phyloP scores from a whole-genome alignment of 1,140 invertebrate species.

The Drosophila melanica region DNA sequence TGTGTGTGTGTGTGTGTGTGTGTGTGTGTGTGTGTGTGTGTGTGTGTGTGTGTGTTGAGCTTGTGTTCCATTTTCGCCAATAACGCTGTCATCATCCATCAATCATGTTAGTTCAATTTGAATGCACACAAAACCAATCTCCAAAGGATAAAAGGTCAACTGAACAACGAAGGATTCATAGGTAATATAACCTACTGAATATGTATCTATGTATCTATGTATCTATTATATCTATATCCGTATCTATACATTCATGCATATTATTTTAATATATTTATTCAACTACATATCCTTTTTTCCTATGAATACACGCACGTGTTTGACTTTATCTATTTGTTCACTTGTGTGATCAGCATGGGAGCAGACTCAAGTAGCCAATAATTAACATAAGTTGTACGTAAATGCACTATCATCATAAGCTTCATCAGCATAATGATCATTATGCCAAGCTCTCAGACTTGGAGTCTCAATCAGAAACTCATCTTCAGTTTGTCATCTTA shows the following conservation, averaged over 20 bases:
- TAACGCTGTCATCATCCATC: slow-evolving; percentile 34
- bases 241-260: neutral
- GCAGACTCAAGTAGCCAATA: slow-evolving; percentile 44
- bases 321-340: neutral
- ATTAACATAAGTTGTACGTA: slow-evolving; percentile 20
- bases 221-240: neutral
- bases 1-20: neutral
- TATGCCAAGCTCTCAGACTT: slow-evolving; percentile 6
- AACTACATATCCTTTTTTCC: too few species aligned
- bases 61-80: slow-evolving; percentile 8
- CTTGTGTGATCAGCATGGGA: slow-evolving; percentile 13
- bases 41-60: slow-evolving; percentile 2
- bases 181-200: neutral
- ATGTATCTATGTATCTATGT: neutral
- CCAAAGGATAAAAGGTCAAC: slow-evolving; percentile 36
- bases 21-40: neutral
- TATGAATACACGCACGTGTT: too few species aligned
- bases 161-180: too few species aligned
- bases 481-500: slow-evolving; percentile 12
- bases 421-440: slow-evolving; percentile 11
- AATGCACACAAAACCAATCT: slow-evolving; percentile 23
- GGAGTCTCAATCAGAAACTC: slow-evolving; percentile 12
- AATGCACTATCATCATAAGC: slow-evolving; percentile 4
- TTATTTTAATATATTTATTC: too few species aligned
- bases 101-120: slow-evolving; percentile 37